Conservation (phyloP, 2,888 invertebrate species). For the Epinotia ramella region DNA sequence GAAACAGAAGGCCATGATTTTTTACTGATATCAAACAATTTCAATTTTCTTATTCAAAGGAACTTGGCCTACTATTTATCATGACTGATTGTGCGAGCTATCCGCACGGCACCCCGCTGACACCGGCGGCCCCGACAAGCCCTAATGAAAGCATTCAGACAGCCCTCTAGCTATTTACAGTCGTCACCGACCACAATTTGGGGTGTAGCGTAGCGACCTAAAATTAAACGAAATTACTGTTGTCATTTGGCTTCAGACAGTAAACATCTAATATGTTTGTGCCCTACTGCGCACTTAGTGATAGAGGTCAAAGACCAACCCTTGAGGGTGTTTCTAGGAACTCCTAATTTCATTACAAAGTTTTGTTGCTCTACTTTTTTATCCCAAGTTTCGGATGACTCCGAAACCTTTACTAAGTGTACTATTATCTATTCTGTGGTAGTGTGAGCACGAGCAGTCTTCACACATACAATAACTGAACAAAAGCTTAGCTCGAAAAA, state of each 20-base stretch:
- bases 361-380: background rate
- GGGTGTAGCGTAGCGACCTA: constrained; percentile 32
- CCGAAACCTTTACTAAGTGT: background rate
- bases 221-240: constrained; percentile 40
- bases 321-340: background rate
- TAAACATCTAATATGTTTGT: constrained; percentile 31
- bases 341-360: background rate
- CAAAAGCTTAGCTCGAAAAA: no score
- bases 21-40: background rate
- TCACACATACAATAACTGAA: no score
- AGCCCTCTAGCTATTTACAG: constrained; percentile 39
- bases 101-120: constrained; percentile 25
- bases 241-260: constrained; percentile 25
- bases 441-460: background rate
- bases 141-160: constrained; percentile 40
- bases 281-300: constrained; percentile 12
- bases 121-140: constrained; percentile 14
- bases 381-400: background rate
- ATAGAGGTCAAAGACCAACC: constrained; percentile 36
- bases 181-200: constrained; percentile 21
- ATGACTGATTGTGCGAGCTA: background rate
- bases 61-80: constrained; percentile 9
- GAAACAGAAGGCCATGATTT: no score
- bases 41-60: background rate
- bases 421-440: no score